Evolutionary conservation across 2,888 invertebrate species (phyloP), one percentile per base, ranked within the genome.

Genomic region (Synanthedon andrenaeformis): DNA sequence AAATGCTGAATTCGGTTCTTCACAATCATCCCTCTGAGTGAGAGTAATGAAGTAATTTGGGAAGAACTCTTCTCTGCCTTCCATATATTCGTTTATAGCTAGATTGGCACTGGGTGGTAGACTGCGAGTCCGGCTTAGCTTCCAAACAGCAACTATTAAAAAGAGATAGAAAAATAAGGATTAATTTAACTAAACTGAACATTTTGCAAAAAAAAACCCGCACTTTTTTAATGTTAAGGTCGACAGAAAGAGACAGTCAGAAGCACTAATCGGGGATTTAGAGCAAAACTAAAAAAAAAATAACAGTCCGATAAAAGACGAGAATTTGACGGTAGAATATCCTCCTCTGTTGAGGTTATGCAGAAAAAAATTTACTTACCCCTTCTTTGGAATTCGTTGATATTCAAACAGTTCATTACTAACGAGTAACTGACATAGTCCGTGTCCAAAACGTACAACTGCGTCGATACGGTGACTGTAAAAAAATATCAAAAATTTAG

Each of bases 381-480:
- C 55, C 66, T 62, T 61, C 84, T 66, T 41, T 70, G 61, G 65
- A 64, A 78, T 8, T 57, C 49, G 53, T 74, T 69, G n/a, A 74
- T 41, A 55, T 84, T 76, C 10, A 57, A 63, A 54, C 93, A 93
- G 54, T 90, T 90, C 87, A 92, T 93, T 0, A 90, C 90, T 2
- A 93, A 83, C 0, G 92, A 84, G 63, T 90, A 92, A 42, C 78
- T 79, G 0, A 79, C 71, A 67, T 93, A 93, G 69, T 93, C 92
- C 0, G 92, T 92, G 5, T 80, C 86, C 50, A 93, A 65, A n/a
- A 93, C 76, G 86, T 89, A 90, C 10, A 83, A 53, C 0, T 68
- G 57, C 3, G 65, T 69, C 2, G 67, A 62, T 1, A 64, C 62
- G 13, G 65, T 74, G 3, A 57, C 82, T 79, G 66, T 11, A 70